Evolutionary conservation across 2,113 vertebrate genomes (phyloP).

Genomic region (Peromyscus polionotus): DNA sequence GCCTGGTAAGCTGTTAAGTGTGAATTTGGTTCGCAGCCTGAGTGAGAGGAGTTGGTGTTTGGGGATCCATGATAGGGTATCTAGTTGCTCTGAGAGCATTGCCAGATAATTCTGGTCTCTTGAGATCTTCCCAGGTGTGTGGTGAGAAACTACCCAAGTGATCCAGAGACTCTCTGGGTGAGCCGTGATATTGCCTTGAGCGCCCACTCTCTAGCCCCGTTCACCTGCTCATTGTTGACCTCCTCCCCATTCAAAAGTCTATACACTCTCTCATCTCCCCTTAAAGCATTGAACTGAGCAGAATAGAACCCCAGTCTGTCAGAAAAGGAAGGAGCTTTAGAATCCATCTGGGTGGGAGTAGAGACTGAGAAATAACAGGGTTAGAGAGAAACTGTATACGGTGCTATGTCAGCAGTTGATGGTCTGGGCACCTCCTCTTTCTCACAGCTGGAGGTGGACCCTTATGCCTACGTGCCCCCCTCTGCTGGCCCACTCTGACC

Average conservation of each 20-base stretch:
- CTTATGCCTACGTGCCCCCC: neutral
- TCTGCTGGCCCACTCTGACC: neutral
- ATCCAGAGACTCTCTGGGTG: neutral
- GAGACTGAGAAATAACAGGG: neutral
- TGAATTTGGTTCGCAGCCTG: neutral
- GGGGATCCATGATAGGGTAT: neutral
- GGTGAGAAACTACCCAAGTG: neutral
- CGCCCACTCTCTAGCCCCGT: accelerated
- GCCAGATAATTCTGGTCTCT: neutral
- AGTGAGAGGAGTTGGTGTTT: neutral
- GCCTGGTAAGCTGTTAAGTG: neutral
- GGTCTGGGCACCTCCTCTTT: neutral
- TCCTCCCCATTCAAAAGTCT: neutral
- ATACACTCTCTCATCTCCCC: neutral
- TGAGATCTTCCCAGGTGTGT: neutral
- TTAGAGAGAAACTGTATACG: neutral
- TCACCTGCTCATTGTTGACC: neutral
- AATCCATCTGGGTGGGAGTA: neutral
- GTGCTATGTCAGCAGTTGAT: neutral
- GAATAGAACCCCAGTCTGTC: neutral
- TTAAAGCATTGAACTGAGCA: neutral
- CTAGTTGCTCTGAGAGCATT: no score
- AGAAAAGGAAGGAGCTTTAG: neutral
- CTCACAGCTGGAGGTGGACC: neutral
- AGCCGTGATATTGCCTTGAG: accelerated